These are phyloP conservation scores for Troides helena DNA, from an alignment of 2,888 invertebrate species.

Conservation along the genomic window DNA sequence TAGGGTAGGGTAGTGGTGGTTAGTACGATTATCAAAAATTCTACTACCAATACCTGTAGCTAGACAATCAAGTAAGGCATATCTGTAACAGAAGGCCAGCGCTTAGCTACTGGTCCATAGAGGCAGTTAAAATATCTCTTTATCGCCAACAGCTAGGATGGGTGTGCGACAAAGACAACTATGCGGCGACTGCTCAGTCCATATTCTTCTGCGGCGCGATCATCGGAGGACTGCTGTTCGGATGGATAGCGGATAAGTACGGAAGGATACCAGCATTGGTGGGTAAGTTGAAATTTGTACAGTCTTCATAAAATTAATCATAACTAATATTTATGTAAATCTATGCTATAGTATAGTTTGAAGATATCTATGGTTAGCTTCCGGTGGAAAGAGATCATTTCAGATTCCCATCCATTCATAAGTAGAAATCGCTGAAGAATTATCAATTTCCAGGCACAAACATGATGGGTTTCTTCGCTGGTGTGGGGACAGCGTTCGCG, in stretches of 20 bases:
- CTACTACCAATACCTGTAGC: too few relatives aligned
- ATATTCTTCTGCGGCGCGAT: constrained; percentile 93
- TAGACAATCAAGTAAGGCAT: too few relatives aligned
- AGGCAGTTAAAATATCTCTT: background rate
- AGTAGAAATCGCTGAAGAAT: background rate
- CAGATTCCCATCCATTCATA: too few relatives aligned
- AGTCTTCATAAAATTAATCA: background rate
- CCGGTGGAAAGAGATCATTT: background rate
- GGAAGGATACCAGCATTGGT: constrained; percentile 91
- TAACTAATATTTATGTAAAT: background rate
- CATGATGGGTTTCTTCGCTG: constrained; percentile 83
- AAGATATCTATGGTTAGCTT: too few relatives aligned
- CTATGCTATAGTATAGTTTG: background rate
- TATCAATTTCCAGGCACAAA: constrained; percentile 81
- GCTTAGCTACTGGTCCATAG: too few relatives aligned
- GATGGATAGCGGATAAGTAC: constrained; percentile 91
- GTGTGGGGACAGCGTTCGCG: constrained; percentile 87
- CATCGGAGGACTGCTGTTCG: constrained; percentile 90
- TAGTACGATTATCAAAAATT: too few relatives aligned
- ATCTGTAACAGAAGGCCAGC: too few relatives aligned
- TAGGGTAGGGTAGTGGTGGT: too few relatives aligned
- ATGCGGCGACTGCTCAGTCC: constrained; percentile 88
- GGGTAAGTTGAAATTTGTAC: constrained; percentile 50
- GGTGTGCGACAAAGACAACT: constrained; percentile 90
- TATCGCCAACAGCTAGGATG: constrained; percentile 82